Evolutionary conservation across 1,140 invertebrate genomes (phyloP).

Genomic region (Diorhabda carinulata): DNA sequence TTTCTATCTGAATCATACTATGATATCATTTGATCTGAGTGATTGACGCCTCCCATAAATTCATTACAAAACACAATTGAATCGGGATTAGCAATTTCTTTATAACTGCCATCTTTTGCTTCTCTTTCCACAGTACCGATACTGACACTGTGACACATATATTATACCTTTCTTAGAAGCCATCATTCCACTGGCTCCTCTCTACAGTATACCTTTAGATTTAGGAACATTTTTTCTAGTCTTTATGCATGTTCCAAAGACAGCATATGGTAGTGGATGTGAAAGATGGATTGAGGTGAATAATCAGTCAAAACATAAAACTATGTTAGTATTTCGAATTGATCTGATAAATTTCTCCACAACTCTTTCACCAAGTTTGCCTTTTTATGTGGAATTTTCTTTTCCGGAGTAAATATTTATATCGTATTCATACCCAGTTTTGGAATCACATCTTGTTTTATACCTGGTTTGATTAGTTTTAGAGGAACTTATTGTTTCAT

Average conservation of each 20-base stretch:
- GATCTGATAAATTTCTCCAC: too few species aligned
- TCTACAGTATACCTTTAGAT: slow-evolving; percentile 16
- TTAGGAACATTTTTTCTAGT: slow-evolving; percentile 19
- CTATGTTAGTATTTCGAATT: too few species aligned
- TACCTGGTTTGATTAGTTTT: slow-evolving; percentile 38
- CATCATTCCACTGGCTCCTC: slow-evolving; percentile 10
- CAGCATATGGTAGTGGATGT: slow-evolving; percentile 6
- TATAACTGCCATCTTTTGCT: neutral
- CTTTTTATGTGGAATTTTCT: too few species aligned
- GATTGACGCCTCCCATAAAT: too few species aligned
- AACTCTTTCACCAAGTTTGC: too few species aligned
- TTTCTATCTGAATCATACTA: neutral
- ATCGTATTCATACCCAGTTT: neutral
- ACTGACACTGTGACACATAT: slow-evolving; percentile 5
- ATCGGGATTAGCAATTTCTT: neutral
- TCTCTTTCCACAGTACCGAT: neutral
- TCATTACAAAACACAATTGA: too few species aligned
- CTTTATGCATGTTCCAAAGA: slow-evolving; percentile 16
- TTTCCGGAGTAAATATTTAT: too few species aligned
- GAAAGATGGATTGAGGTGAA: slow-evolving; percentile 12
- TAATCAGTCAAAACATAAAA: slow-evolving; percentile 12
- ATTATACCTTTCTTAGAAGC: neutral
- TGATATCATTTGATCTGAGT: too few species aligned
- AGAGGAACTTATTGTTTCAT: slow-evolving; percentile 39
- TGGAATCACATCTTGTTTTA: slow-evolving; percentile 35